Base-by-base conservation (phyloP, 2,888 invertebrate species). In the Acrocera orbiculus region DNA sequence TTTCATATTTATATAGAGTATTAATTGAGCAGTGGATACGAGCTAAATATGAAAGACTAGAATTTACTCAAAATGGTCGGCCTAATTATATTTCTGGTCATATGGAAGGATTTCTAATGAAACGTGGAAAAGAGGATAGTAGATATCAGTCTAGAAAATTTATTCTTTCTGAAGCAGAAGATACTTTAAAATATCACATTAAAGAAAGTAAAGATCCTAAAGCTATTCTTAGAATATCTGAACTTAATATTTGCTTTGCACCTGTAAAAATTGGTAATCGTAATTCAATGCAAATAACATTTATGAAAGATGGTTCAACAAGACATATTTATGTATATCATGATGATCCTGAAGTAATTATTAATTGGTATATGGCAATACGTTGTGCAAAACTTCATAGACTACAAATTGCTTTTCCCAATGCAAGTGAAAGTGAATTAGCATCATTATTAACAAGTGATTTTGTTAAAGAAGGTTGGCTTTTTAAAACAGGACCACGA, bases 21-120 rank as follows among this genome's bases (percentile, higher is more conserved):
- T 63, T 90, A 35, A 69, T 82, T 38, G 85, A 86, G 52, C 87
- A 90, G 56, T 90, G 86, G 83, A 87, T 90, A 41, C 67, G 78
- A 43, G 86, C 86, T 5, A 90, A 90, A 59, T 90, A 90, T 58
- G 74, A 83, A 56, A 67, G 89, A 34, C 76, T 81, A 59, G 89
- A 90, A 52, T 90, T 90, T 56, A 74, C 74, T 44, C 73, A 78
- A 46, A 44, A 40, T 16, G 81, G 82, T 47, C 66, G 77, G 19
- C 86, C 83, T 53, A 70, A 67, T 42, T 89, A 87, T 52, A 70
- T 78, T 30, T 75, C 73, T 13, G 82, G 82, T 5, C 67, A 69
- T 30, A 82, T 83, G 76, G 82, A 82, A 57, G 86, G 86, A 2
- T 79, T 77, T 55, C 64, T 89, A 40, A 82, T 80, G 79, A 90